Percentiles rank a stretch among this genome's conserved stretches.
phyloP scores from a whole-genome alignment of 2,797 vertebrate species.

The Hybognathus amarus region DNA sequence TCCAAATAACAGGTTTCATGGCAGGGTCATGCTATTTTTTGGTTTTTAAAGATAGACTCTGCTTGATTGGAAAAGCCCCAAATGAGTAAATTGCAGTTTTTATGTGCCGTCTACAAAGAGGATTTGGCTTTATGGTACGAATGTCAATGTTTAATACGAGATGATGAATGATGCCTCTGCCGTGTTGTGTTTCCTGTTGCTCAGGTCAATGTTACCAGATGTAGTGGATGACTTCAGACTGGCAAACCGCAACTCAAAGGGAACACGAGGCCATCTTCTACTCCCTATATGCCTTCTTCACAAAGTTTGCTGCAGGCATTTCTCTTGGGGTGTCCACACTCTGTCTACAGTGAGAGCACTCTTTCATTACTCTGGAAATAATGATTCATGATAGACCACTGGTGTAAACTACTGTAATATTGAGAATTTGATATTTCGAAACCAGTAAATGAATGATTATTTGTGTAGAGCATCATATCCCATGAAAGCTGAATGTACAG shows the following conservation, averaged over 20 bases:
- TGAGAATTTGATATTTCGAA: neutral
- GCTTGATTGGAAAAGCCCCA: constrained; percentile 58
- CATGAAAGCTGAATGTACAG: neutral
- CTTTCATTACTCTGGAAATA: constrained; percentile 33
- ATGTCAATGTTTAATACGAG: constrained; percentile 11
- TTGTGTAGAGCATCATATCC: neutral
- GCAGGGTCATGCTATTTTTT: constrained; percentile 68
- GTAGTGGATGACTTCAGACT: constrained; percentile 93
- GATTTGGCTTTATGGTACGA: constrained; percentile 3
- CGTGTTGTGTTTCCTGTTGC: constrained; percentile 9
- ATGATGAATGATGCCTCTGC: constrained; percentile 18
- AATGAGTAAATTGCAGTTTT: constrained; percentile 16
- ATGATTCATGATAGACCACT: neutral
- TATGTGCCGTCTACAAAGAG: constrained; percentile 19
- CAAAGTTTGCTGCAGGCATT: constrained; percentile 89
- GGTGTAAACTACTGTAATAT: neutral
- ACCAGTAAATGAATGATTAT: neutral
- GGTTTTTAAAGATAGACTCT: constrained; percentile 59
- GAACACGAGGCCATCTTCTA: constrained; percentile 98
- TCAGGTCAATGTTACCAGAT: constrained; percentile 97
- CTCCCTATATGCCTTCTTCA: constrained; percentile 96
- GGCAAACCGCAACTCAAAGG: constrained; percentile 83
- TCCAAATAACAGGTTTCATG: constrained; percentile 72
- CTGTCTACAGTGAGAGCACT: constrained; percentile 87
- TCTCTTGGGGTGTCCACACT: constrained; percentile 94